These are phyloP conservation scores for Drosophila setosimentum DNA, from an alignment of 2,888 invertebrate genomes.

Conservation along the genomic window DNA sequence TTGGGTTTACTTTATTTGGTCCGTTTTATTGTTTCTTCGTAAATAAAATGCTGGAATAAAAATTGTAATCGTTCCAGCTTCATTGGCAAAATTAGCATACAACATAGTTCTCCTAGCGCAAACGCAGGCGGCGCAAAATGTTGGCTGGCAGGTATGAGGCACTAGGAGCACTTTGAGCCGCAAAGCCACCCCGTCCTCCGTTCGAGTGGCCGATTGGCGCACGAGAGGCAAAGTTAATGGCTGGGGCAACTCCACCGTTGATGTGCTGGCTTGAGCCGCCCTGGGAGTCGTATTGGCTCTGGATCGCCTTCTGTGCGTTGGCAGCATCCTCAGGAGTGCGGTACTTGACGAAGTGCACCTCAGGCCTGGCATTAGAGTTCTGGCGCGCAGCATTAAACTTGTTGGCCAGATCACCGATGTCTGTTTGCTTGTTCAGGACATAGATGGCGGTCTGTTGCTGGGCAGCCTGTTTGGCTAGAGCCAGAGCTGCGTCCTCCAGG, in stretches of 20 bases:
- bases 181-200: constrained; percentile 31
- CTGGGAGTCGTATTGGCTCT: constrained; percentile 76
- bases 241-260: constrained; percentile 80
- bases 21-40: constrained; percentile 62
- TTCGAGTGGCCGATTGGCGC: constrained; percentile 38
- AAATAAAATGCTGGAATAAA: constrained; percentile 51
- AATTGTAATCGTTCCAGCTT: constrained; percentile 61
- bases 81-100: constrained; percentile 39
- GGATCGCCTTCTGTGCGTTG: constrained; percentile 79
- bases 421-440: constrained; percentile 79
- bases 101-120: constrained; percentile 59
- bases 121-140: constrained; percentile 75
- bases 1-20: constrained; percentile 43
- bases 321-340: constrained; percentile 81
- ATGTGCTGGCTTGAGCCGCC: constrained; percentile 73
- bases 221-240: constrained; percentile 79
- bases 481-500: constrained; percentile 78
- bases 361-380: constrained; percentile 75
- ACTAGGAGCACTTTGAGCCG: constrained; percentile 48
- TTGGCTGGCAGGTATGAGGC: constrained; percentile 74
- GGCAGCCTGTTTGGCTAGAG: constrained; percentile 73
- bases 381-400: constrained; percentile 69
- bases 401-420: constrained; percentile 73
- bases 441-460: constrained; percentile 82
- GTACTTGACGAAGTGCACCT: constrained; percentile 83